Base-by-base conservation (phyloP, 2,888 invertebrate genomes). In the Sepiola atlantica region DNA sequence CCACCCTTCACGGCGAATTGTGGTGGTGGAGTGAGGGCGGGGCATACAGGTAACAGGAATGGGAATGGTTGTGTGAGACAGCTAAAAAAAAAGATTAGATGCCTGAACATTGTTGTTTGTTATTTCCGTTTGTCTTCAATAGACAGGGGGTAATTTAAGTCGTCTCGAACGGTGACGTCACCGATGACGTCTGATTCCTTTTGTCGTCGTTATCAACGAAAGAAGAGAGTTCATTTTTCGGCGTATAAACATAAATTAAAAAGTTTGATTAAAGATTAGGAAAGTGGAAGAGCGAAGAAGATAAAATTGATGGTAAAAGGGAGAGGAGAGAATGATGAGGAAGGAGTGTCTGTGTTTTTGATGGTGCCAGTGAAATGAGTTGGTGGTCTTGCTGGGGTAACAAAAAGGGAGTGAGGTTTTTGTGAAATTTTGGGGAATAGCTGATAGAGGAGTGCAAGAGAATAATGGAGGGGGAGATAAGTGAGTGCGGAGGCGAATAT, bases 41-140 rank as follows among this genome's bases (percentile, higher is more conserved):
- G n/a, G 77, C 77, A n/a, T n/a, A 8, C 12, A n/a, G n/a, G 28
- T 14, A 77, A 16, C 12, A n/a, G 28, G n/a, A n/a, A n/a, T 28
- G 28, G n/a, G 14, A 12, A 16, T n/a, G 77, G 28, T 1, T 28
- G 77, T 45, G 61, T 61, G 24, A 45, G 61, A 61, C 61, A n/a
- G n/a, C 28, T 10, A 28, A 77, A 77, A n/a, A 77, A n/a, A 77
- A 77, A 77, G 28, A n/a, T n/a, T 77, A 77, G 28, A 77, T 77
- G 77, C 77, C 77, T 77, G 77, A 77, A 77, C 77, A 77, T 77
- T 77, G 77, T 77, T 77, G 77, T 77, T 77, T 77, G 77, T 77
- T 77, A 77, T 77, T 77, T 77, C 77, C 77, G 77, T 12, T 77
- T n/a, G 10, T n/a, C 10, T 77, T 77, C 14, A 77, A 77, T 77